These are phyloP conservation scores for Zelostemma sp. DNA, from an alignment of 1,140 invertebrate genomes.

Conservation along the genomic window DNA sequence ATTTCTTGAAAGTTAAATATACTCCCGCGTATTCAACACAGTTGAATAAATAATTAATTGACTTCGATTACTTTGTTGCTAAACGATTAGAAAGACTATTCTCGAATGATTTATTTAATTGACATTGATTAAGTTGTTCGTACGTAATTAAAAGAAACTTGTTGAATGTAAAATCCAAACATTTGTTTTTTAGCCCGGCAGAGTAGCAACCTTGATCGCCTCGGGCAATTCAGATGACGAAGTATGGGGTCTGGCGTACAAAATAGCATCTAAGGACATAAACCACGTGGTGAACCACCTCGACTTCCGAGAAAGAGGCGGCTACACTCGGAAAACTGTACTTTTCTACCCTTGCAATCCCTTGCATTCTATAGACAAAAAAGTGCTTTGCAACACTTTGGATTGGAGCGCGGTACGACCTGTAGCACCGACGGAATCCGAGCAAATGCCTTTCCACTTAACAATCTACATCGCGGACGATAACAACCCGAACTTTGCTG, in stretches of 20 bases:
- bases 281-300: constrained; percentile 83
- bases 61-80: no score
- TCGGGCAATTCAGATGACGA: constrained; percentile 73
- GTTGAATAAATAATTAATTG: no score
- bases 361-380: constrained; percentile 28
- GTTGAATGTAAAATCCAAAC: no score
- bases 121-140: no score
- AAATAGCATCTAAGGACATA: constrained; percentile 80
- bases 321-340: constrained; percentile 80
- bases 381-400: constrained; percentile 18
- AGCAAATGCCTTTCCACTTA: constrained; percentile 75
- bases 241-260: constrained; percentile 94
- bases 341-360: constrained; percentile 78
- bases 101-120: no score
- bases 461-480: constrained; percentile 87
- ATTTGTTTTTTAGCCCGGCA: constrained; percentile 80
- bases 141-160: no score
- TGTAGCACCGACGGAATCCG: constrained; percentile 25
- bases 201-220: constrained; percentile 88
- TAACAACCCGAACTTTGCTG: constrained; percentile 84
- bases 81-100: no score
- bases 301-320: constrained; percentile 91
- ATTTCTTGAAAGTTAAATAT: no score
- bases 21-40: no score
- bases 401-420: constrained; percentile 27